Evolutionary conservation across 2,113 vertebrate species (phyloP).

Genomic region (Gambusia affinis): DNA sequence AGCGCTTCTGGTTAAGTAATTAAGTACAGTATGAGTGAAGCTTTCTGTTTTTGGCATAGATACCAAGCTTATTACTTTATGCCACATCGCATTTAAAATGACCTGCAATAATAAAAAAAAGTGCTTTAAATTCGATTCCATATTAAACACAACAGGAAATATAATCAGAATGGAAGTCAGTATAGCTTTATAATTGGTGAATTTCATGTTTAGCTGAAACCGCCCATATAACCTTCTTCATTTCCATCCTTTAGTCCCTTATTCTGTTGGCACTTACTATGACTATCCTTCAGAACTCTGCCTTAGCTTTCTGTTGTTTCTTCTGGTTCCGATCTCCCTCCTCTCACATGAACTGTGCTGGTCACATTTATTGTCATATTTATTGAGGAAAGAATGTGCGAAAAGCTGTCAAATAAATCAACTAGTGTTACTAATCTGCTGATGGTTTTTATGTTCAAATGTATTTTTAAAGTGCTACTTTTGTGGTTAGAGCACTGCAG

Average conservation of each 20-base stretch:
- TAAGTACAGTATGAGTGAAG: constrained; percentile 67
- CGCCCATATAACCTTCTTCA: background rate
- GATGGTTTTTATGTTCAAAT: too few relatives aligned
- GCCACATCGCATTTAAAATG: constrained; percentile 30
- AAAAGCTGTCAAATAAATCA: background rate
- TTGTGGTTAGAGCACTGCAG: background rate
- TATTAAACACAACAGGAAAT: constrained; percentile 39
- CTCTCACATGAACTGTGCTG: background rate
- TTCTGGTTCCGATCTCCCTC: background rate
- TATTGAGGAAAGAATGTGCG: background rate
- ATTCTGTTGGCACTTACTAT: background rate
- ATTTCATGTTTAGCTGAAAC: constrained; percentile 1
- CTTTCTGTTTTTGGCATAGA: constrained; percentile 55
- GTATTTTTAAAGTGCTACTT: background rate
- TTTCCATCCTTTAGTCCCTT: background rate
- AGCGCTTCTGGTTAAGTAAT: constrained; percentile 40
- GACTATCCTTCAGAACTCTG: background rate
- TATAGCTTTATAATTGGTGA: constrained; percentile 56
- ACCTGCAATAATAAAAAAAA: constrained; percentile 67
- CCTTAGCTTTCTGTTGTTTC: background rate
- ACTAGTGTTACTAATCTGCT: background rate
- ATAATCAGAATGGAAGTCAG: constrained; percentile 33
- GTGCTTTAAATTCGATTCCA: constrained; percentile 77
- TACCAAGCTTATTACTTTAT: constrained; percentile 75
- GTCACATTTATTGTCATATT: background rate